Evolutionary conservation across 1,140 invertebrate genomes (phyloP), one percentile per base, ranked within the genome.

Genomic region (Solen grandis): DNA sequence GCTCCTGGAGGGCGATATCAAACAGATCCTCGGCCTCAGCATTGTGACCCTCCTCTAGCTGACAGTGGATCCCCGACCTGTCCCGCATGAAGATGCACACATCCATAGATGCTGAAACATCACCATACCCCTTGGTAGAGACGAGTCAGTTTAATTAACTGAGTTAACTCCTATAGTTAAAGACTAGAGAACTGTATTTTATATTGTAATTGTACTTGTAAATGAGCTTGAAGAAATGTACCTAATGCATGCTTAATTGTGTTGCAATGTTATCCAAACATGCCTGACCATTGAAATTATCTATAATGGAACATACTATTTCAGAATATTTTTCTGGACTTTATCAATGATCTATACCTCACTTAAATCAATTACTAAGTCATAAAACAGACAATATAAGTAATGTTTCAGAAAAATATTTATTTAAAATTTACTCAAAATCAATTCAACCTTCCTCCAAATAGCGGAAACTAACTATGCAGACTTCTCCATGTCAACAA

Each of bases 71-170:
- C 22, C 93, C 93, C 27, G 94, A 91, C 46, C 93, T 92, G 13
- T 94, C 94, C 91, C 94, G 93, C 25, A 95, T 86, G 82, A 94
- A 94, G 2, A 95, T 92, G 72, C 94, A 94, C 52, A 95, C 90
- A 55, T 94, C 91, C 38, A 93, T 60, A 19, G 77, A 50, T 14
- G 77, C 77, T 80, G 77, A 13, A 72, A 72, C 59, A 46, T 10
- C 41, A 46, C 8, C 41, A 46, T 10, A 46, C 19, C 41, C 8
- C 19, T 46, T 8, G 41, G 2, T 2, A 52, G 25, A 16, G 25
- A n/a, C 19, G 25, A 52, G 25, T 2, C 19, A 52, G 50, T n/a
- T n/a, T n/a, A n/a, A n/a, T n/a, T 46, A 46, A 46, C 19, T 46
- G 41, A 10, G 8, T 46, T 46, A 19, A 10, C 8, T 46, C 19